Percentiles rank a stretch among this genome's conserved stretches.
Evolutionary conservation across 2,113 vertebrate species (phyloP).

Genomic region (Saiga tatarica): DNA sequence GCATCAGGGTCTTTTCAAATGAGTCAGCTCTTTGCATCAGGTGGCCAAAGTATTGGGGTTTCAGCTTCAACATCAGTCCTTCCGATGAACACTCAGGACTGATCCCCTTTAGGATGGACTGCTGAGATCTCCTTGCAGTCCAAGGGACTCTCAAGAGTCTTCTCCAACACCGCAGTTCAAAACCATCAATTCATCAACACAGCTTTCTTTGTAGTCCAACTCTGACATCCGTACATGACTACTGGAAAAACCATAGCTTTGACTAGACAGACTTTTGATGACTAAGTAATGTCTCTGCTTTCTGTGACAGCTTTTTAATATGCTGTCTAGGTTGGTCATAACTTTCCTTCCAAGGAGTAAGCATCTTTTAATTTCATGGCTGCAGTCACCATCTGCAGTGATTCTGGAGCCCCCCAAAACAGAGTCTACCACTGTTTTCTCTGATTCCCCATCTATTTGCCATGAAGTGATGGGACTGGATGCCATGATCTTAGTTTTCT

Average conservation of each 20-base stretch:
- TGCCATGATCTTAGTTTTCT: not conserved
- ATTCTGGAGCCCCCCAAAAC: accelerated
- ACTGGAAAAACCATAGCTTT: not conserved
- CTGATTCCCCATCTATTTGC: not conserved
- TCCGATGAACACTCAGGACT: not conserved
- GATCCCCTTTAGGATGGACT: not conserved
- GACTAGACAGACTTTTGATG: not conserved
- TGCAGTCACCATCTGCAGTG: not conserved
- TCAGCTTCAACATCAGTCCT: not conserved
- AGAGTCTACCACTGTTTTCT: not conserved
- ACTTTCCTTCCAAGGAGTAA: not conserved
- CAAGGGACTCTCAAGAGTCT: not conserved
- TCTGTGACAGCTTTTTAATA: not conserved
- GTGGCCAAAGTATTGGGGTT: not conserved
- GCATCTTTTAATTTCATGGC: not conserved
- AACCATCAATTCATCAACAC: not conserved
- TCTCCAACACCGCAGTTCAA: not conserved
- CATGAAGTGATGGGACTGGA: not conserved
- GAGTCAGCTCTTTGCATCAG: not conserved
- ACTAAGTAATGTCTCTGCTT: not conserved
- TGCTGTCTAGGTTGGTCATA: not conserved
- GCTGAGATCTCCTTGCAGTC: not conserved
- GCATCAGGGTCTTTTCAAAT: not conserved
- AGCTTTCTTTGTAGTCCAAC: not conserved
- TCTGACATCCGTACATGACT: not conserved